Percentiles rank a stretch among this genome's conserved stretches.
These are phyloP conservation scores for Heteromurus nitidus DNA, from an alignment of 2,888 invertebrate species.

Conservation along the genomic window DNA sequence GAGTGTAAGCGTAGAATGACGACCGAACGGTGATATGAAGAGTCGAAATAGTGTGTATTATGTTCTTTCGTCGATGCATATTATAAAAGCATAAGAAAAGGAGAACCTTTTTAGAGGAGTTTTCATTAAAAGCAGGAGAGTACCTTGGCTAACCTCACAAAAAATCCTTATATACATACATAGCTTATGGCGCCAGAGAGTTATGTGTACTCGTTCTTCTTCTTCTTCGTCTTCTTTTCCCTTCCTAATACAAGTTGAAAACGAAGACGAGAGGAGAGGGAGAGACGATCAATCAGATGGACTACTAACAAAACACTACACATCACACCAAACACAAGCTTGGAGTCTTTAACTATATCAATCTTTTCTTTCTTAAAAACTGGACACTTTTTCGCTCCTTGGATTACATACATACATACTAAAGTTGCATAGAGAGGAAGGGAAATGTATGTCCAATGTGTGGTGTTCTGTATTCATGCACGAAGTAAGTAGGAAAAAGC, in stretches of 20 bases:
- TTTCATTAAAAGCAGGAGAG: conserved; percentile 58
- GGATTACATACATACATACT: no score
- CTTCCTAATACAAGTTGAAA: conserved; percentile 33
- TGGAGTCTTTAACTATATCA: conserved; percentile 19
- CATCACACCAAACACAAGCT: not conserved
- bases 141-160: conserved; percentile 55
- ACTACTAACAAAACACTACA: conserved; percentile 2
- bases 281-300: conserved; percentile 61
- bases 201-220: conserved; percentile 59
- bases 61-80: conserved; percentile 22
- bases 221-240: conserved; percentile 35
- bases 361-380: conserved; percentile 3
- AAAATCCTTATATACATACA: conserved; percentile 37
- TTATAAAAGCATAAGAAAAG: conserved; percentile 11
- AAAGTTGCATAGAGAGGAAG: no score
- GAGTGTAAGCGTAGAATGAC: no score
- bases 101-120: conserved; percentile 51
- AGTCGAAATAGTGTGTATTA: not conserved
- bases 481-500: no score
- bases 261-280: conserved; percentile 27
- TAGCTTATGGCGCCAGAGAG: conserved; percentile 62
- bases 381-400: not conserved
- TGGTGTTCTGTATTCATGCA: no score
- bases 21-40: no score
- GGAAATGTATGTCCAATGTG: no score